Evolutionary conservation across 1,140 invertebrate species (phyloP), one percentile per base, ranked within the genome.

Genomic region (Rhyzopertha dominica): DNA sequence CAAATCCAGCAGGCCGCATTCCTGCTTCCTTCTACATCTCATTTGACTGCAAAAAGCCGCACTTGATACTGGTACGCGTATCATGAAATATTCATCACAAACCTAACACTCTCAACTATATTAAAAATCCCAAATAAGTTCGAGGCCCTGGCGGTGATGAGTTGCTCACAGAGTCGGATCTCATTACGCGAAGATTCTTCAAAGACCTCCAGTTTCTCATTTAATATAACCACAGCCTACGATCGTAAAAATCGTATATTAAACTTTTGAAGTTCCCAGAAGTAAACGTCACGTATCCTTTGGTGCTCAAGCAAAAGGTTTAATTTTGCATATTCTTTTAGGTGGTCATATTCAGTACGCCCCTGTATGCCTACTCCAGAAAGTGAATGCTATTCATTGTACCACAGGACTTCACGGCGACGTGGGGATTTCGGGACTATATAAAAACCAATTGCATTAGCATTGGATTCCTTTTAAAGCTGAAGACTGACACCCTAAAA

Each of bases 81-180:
- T 61, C 58, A 61, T 61, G 58, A 61, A 61, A 61, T 61, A 61
- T 61, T 61, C 58, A 61, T 61, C 50, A 54, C 48, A 47, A 44
- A 52, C 45, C 56, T 50, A 54, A 60, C 55, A 58, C 55, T 58
- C 48, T 58, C 55, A 49, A 53, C 55, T 57, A 54, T 56, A 56
- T 56, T 54, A 51, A 54, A 54, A 53, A 51, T 51, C 53, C 45
- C 49, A 54, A 54, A 54, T 54, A 54, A 51, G 48, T 54, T 48
- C 38, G 47, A 22, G 41, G 51, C 43, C 47, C 39, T 36, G 25
- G 31, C 18, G 20, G 45, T 47, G 45, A 47, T 47, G 45, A 47
- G 45, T 23, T 35, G 31, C 23, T 44, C n/a, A 28, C 43, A 44
- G 43, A 35, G 31, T 24, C 43, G 43, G 43, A 44, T 35, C 43